These are phyloP conservation scores for Apamea anceps DNA, from an alignment of 2,888 invertebrate genomes.

Conservation along the genomic window DNA sequence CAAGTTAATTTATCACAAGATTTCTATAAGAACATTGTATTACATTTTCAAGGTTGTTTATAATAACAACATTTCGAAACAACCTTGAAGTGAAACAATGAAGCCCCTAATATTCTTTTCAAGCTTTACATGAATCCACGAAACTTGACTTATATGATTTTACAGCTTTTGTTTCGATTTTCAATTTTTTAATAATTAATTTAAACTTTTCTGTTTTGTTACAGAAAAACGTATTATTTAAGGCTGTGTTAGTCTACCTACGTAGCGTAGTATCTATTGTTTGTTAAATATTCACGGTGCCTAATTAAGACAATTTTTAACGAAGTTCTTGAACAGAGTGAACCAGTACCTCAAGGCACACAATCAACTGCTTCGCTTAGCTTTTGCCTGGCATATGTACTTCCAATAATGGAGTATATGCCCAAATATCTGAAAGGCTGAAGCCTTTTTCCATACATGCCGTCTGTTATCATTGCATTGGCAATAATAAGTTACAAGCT, in stretches of 20 bases:
- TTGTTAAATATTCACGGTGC: neutral
- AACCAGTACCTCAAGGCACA: neutral
- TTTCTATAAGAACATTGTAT: constrained; percentile 23
- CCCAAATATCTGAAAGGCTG: neutral
- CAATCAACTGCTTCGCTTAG: neutral
- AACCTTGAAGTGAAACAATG: constrained; percentile 32
- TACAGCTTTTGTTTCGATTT: constrained; percentile 16
- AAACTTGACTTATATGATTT: constrained; percentile 1
- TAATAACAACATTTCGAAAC: constrained; percentile 26
- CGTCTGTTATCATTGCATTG: neutral
- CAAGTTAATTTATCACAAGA: constrained; percentile 1
- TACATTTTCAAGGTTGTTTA: constrained; percentile 26
- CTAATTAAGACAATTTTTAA: neutral
- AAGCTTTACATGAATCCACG: neutral
- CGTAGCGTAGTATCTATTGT: neutral
- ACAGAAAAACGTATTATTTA: neutral
- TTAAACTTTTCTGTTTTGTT: neutral
- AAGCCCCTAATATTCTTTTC: constrained; percentile 12
- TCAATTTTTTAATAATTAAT: neutral
- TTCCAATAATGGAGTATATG: neutral
- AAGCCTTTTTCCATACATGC: too few species aligned
- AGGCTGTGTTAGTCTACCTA: neutral
- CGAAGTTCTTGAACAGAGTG: neutral
- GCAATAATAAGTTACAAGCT: neutral
- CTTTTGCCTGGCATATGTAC: too few species aligned